Evolutionary conservation across 1,140 invertebrate species (phyloP).

Genomic region (Frieseomelitta varia): DNA sequence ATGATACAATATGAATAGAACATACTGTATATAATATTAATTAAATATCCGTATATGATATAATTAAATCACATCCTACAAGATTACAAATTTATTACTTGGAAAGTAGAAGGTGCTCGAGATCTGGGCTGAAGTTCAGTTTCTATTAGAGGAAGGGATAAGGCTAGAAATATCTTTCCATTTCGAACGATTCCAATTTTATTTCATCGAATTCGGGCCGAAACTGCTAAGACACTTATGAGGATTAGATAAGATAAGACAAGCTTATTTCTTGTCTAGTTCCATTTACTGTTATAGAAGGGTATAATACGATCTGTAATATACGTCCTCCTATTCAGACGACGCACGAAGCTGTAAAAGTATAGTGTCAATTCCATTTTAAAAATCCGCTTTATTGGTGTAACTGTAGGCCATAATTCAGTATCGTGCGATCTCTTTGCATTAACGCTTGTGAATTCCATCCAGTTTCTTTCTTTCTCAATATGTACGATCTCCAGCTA

Average conservation of each 20-base stretch:
- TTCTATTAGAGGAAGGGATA: background rate
- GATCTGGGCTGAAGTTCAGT: background rate
- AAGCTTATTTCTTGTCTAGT: background rate
- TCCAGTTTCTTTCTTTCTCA: background rate
- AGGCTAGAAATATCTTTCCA: background rate
- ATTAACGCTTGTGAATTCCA: background rate
- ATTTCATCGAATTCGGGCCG: background rate
- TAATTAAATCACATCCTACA: background rate
- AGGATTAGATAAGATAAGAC: background rate
- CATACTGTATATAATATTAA: too few species aligned
- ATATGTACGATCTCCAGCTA: background rate
- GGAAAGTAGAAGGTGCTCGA: background rate
- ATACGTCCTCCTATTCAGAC: background rate
- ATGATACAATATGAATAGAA: too few species aligned
- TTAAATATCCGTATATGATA: background rate
- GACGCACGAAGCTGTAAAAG: background rate
- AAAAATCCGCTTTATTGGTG: background rate
- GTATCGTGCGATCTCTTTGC: background rate
- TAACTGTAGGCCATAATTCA: background rate
- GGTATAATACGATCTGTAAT: background rate
- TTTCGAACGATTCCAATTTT: background rate
- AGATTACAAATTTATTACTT: background rate
- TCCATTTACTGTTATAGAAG: background rate
- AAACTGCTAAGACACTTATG: background rate
- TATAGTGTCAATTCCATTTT: background rate